These are phyloP conservation scores for Poecile montanus DNA, from an alignment of 2,797 vertebrate genomes.

Conservation along the genomic window DNA sequence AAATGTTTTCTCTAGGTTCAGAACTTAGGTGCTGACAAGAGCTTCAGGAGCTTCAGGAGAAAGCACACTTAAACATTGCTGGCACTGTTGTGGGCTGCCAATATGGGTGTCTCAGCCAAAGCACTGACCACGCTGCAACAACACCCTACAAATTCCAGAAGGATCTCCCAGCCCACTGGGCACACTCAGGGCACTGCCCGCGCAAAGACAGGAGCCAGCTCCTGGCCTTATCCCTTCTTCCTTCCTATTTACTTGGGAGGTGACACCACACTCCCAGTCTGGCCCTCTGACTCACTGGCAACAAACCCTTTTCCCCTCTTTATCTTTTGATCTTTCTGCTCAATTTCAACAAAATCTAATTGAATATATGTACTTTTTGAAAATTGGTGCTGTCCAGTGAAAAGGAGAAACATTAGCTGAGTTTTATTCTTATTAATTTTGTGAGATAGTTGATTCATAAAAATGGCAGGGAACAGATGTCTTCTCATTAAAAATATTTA, in stretches of 20 bases:
- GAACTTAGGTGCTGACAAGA: neutral
- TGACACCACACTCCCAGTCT: accelerated
- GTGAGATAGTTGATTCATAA: neutral
- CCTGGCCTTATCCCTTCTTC: neutral
- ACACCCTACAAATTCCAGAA: accelerated
- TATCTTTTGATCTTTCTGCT: neutral
- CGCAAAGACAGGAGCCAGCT: neutral
- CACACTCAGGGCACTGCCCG: neutral
- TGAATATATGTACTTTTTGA: neutral
- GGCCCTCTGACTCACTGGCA: neutral
- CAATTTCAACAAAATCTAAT: neutral
- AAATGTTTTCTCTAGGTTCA: neutral
- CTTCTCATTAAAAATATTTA: neutral
- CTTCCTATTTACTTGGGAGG: accelerated
- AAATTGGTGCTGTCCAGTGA: neutral
- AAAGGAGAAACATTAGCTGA: neutral
- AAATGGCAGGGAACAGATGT: neutral
- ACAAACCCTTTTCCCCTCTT: neutral
- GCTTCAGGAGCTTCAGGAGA: neutral
- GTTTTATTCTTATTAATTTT: neutral
- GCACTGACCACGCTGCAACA: neutral
- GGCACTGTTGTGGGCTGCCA: accelerated
- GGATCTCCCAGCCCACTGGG: accelerated
- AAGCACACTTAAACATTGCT: accelerated
- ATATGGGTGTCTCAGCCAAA: accelerated